Evolutionary conservation across 2,113 vertebrate species (phyloP), one percentile per base, ranked within the genome.

Genomic region (Erythrolamprus reginae): DNA sequence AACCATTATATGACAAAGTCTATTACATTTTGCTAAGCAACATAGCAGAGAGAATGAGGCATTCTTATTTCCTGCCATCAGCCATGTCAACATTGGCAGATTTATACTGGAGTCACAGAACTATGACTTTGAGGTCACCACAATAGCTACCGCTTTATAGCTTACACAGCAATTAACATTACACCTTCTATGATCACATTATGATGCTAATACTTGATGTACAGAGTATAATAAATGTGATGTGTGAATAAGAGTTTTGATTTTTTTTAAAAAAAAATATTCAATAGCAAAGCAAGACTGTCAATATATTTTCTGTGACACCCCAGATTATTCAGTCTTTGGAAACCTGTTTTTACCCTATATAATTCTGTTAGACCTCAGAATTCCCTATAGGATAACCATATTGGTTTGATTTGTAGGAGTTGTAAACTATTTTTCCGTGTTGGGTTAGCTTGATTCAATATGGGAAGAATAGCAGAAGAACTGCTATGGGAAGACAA

Each of bases 131-230:
- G 89, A 93, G 24, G 33, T 92, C 53, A 4, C 0, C 0, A 8
- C 4, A 92, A 93, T 92, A 50, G 42, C 86, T 91, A 87, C 65
- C 23, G 48, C 52, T 88, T 86, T 92, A 48, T 51, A 90, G 51
- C 52, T 24, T 51, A 92, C 70, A 55, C 3, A 3, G 55, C 1
- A 15, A 3, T 8, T 56, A 15, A 56, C 84, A 56, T 61, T 77
- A 85, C 70, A 50, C 70, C 89, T 48, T 91, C 51, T 53, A 88
- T 70, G 53, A 84, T 77, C 13, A 24, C 24, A 10, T 48, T 83
- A 38, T 84, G 51, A 87, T 87, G 33, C 26, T 56, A 17, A 9
- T 90, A 51, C 33, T 83, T 91, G 10, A 58, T 33, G 10, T n/a
- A 21, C 83, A 90, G 82, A 90, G 42, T 48, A 15, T 17, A 87